phyloP scores from a whole-genome alignment of 2,113 vertebrate genomes.

The Noctilio leporinus region DNA sequence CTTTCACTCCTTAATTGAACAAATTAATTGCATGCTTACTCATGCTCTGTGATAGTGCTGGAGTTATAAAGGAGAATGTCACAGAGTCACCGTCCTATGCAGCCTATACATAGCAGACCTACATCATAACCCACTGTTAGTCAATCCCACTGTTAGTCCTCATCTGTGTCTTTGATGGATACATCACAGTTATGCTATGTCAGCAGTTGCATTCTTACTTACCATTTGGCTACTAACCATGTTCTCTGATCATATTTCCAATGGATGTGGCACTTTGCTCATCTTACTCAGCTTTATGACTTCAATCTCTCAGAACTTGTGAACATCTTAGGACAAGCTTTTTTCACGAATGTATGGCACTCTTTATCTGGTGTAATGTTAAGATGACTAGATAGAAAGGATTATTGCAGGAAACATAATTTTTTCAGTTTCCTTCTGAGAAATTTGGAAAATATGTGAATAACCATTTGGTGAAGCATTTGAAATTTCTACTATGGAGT shows the following conservation, averaged over 20 bases:
- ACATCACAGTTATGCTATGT: not conserved
- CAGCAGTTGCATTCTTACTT: not conserved
- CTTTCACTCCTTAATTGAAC: not conserved
- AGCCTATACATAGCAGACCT: no score
- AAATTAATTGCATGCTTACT: not conserved
- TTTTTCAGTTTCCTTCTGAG: not conserved
- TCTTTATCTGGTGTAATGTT: not conserved
- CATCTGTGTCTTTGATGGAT: not conserved
- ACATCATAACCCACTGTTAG: rapidly evolving
- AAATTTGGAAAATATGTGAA: not conserved
- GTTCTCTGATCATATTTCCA: not conserved
- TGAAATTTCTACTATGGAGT: not conserved
- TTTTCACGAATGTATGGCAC: not conserved
- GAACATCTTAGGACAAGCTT: not conserved
- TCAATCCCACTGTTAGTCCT: not conserved
- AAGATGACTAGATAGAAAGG: not conserved
- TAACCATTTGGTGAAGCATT: not conserved
- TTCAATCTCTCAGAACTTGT: not conserved
- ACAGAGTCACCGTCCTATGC: not conserved
- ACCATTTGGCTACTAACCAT: not conserved
- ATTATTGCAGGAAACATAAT: not conserved
- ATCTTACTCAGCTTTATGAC: not conserved
- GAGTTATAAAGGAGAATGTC: not conserved
- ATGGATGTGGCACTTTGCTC: not conserved
- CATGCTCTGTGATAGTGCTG: not conserved